These are phyloP conservation scores for Polylopha cassiicola DNA, from an alignment of 2,888 invertebrate species.

Conservation along the genomic window DNA sequence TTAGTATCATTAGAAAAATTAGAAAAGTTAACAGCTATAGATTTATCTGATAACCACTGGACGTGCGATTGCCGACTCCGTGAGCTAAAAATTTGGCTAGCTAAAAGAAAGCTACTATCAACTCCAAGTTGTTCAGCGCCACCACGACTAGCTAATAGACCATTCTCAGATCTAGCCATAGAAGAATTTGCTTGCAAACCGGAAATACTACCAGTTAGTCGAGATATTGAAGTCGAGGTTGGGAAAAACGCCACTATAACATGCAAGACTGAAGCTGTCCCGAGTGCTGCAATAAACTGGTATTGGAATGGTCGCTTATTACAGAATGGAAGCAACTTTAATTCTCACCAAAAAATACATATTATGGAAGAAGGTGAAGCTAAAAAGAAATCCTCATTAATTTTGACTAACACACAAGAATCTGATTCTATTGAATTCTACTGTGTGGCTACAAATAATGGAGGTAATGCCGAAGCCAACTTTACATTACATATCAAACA, in stretches of 20 bases:
- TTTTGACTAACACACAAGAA: slow-evolving; percentile 89
- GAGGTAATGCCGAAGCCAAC: slow-evolving; percentile 91
- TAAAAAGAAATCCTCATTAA: slow-evolving; percentile 85
- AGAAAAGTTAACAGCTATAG: slow-evolving; percentile 86
- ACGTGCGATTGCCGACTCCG: slow-evolving; percentile 90
- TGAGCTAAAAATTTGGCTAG: slow-evolving; percentile 88
- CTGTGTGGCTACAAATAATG: slow-evolving; percentile 93
- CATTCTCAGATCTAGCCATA: slow-evolving; percentile 85
- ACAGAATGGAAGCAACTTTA: slow-evolving; percentile 86
- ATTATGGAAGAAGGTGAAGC: slow-evolving; percentile 86
- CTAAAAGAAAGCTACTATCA: slow-evolving; percentile 85
- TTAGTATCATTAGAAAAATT: slow-evolving; percentile 85
- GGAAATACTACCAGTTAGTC: slow-evolving; percentile 84
- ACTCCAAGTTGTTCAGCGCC: slow-evolving; percentile 87
- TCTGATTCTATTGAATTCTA: slow-evolving; percentile 90
- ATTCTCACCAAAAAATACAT: slow-evolving; percentile 85
- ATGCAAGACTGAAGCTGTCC: slow-evolving; percentile 88
- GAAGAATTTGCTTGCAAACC: slow-evolving; percentile 93
- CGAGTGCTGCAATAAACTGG: slow-evolving; percentile 89
- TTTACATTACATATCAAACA: slow-evolving; percentile 90
- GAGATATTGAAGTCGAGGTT: slow-evolving; percentile 86
- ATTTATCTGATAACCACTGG: slow-evolving; percentile 93
- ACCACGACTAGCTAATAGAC: slow-evolving; percentile 81
- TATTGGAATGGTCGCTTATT: slow-evolving; percentile 89
- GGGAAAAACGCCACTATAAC: slow-evolving; percentile 91